Conservation (phyloP, 2,797 vertebrate genomes). For the Echeneis naucrates region DNA sequence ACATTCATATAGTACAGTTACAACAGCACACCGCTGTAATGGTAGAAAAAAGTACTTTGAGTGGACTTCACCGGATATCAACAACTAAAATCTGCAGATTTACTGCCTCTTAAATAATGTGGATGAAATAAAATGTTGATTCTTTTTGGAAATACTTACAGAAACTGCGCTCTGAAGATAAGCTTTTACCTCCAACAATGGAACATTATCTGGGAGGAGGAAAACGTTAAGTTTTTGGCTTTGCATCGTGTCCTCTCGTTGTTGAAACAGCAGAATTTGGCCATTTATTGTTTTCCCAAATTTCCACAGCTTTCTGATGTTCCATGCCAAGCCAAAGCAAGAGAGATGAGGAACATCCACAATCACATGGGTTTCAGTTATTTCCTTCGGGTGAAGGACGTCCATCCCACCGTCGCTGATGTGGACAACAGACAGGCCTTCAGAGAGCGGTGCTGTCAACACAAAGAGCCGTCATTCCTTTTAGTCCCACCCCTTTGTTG, state of each 20-base stretch:
- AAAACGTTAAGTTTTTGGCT: conserved; percentile 8
- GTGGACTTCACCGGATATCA: too few relatives aligned
- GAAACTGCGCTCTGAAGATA: not conserved
- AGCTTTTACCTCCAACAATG: conserved; percentile 2
- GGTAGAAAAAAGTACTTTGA: too few relatives aligned
- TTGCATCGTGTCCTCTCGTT: not conserved
- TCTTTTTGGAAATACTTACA: too few relatives aligned
- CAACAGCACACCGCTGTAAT: too few relatives aligned
- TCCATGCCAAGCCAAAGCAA: conserved; percentile 13
- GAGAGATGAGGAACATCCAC: conserved; percentile 40
- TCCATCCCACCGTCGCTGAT: conserved; percentile 15
- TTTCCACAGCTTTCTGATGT: not conserved
- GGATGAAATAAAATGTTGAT: too few relatives aligned
- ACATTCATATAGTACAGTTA: too few relatives aligned
- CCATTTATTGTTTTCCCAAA: not conserved
- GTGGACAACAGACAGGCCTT: conserved; percentile 26
- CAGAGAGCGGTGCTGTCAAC: not conserved
- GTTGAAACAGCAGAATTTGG: conserved; percentile 29
- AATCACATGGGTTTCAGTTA: conserved; percentile 18
- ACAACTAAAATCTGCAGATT: too few relatives aligned
- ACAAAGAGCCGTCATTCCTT: not conserved
- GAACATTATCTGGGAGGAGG: conserved; percentile 24
- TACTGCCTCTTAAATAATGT: too few relatives aligned
- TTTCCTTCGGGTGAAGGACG: not conserved
- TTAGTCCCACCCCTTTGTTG: not conserved